Evolutionary conservation across 2,113 vertebrate species (phyloP), one percentile per base, ranked within the genome.

Genomic region (Gasterosteus nipponicus): DNA sequence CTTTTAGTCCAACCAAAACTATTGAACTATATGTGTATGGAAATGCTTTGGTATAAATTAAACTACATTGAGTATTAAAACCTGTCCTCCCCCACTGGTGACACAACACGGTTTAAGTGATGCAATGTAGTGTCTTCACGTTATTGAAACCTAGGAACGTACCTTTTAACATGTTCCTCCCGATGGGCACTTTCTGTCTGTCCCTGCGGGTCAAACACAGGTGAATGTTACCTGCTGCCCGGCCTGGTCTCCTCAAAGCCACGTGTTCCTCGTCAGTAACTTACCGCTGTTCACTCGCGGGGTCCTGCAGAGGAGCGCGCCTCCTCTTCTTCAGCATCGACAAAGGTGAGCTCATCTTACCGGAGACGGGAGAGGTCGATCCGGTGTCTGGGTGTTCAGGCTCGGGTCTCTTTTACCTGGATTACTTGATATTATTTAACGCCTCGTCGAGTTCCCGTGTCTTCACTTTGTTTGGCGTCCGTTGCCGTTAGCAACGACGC

Each of bases 291-390:
- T 84, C 77, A 0, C 7, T 38, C 66, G 11, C 33, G 22, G 79
- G 18, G 12, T 44, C 80, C 3, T 88, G 87, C 16, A 94, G 86
- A 0, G 93, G 89, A 53, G 65, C 11, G 69, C 90, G 88, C 49
- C 73, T 93, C 10, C 68, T 87, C 77, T 94, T 95, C 76, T 89
- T 93, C 81, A 95, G 80, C 69, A 89, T 89, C 6, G 93, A 91
- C 39, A 94, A 64, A 26, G 93, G 93, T 14, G 93, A 93, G 65
- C 91, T 94, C 94, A 95, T 95, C 12, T 72, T 44, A 31, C 35
- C 39, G 11, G 33, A 63, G 57, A 31, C 19, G 8, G 38, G 22
- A 26, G 3, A 14, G 53, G 22, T 10, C 1, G 53, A 26, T 11
- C 49, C 5, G 4, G 18, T 53, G n/a, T 22, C 3, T 8, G n/a